Evolutionary conservation across 2,113 vertebrate species (phyloP).

Genomic region (Zosterops lateralis): DNA sequence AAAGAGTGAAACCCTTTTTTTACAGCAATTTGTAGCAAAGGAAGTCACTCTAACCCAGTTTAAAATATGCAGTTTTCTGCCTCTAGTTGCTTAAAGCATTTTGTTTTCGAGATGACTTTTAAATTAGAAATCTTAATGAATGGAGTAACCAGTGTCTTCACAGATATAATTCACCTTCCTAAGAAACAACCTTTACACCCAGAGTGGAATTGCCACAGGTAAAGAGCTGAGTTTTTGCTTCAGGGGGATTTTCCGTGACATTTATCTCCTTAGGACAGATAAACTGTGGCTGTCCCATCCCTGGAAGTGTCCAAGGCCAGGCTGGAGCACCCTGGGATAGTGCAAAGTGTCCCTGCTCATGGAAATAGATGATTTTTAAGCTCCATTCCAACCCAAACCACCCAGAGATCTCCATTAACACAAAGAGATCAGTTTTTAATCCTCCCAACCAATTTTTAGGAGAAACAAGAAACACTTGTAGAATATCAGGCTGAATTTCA

Average conservation of each 20-base stretch:
- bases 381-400: background rate
- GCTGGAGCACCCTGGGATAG: background rate
- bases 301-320: background rate
- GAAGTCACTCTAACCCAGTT: background rate
- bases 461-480: background rate
- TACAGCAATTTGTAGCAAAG: background rate
- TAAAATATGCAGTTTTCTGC: background rate
- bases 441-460: background rate
- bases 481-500: background rate
- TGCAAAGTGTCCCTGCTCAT: background rate
- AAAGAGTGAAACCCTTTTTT: background rate
- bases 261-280: background rate
- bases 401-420: background rate
- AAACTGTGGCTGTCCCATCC: background rate
- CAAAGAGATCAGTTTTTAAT: background rate
- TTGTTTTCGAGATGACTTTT: background rate
- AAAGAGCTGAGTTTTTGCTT: background rate
- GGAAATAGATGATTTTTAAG: background rate
- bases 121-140: background rate
- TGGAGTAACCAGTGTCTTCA: background rate
- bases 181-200: background rate
- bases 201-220: background rate
- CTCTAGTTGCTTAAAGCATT: background rate
- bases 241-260: background rate
- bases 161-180: background rate